Conservation (phyloP, 1,140 invertebrate genomes). For the Diuraphis noxia region DNA sequence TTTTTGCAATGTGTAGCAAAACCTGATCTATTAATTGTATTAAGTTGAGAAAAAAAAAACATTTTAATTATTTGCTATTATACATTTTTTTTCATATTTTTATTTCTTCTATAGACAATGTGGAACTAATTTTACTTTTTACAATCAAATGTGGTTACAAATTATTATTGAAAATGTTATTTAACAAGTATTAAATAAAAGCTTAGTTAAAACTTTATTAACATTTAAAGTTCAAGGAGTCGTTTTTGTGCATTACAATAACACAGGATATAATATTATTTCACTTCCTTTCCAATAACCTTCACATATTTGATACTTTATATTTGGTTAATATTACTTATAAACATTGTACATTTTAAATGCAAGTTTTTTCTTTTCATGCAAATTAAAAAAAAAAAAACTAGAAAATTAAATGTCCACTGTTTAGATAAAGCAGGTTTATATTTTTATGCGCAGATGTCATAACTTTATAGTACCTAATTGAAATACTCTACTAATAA, state of each 20-base stretch:
- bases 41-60: neutral
- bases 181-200: neutral
- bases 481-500: too few relatives aligned
- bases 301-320: neutral
- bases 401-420: neutral
- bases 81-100: neutral
- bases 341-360: neutral
- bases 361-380: neutral
- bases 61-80: neutral
- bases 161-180: neutral
- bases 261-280: neutral
- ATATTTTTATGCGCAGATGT: neutral
- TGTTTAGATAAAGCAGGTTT: neutral
- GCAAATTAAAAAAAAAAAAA: neutral
- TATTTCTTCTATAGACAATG: neutral
- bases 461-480: too few relatives aligned
- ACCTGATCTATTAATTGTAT: neutral
- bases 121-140: neutral
- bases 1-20: neutral
- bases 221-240: neutral
- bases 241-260: neutral
- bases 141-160: neutral
- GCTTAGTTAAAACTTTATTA: too few relatives aligned
- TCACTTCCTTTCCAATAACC: neutral
- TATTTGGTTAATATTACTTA: neutral